Percentiles rank a stretch among this genome's conserved stretches.
Evolutionary conservation across 2,113 vertebrate species (phyloP).

Genomic region (Nothobranchius kuhntae): DNA sequence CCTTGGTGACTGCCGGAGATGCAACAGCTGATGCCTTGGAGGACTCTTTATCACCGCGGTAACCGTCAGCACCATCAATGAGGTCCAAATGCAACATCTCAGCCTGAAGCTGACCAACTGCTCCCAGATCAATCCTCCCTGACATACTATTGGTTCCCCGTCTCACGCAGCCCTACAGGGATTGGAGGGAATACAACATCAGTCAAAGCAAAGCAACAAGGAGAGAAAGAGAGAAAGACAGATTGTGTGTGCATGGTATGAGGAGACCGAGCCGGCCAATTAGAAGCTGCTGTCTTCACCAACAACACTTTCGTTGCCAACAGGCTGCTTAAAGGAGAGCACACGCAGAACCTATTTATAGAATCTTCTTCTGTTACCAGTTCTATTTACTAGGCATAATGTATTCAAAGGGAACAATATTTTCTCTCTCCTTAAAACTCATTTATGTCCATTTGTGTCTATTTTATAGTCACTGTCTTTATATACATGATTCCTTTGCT

Average conservation of each 20-base stretch:
- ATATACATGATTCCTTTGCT: neutral
- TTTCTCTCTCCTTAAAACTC: neutral
- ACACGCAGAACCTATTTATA: constrained; percentile 4
- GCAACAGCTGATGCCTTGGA: constrained; percentile 65
- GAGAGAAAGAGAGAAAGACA: constrained; percentile 11
- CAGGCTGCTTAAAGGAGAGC: constrained; percentile 23
- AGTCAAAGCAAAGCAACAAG: constrained; percentile 34
- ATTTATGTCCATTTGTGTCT: neutral
- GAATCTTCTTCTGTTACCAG: constrained; percentile 4
- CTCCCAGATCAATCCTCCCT: constrained; percentile 81
- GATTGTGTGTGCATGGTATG: constrained; percentile 43
- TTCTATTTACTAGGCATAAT: constrained; percentile 11
- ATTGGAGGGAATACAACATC: constrained; percentile 60
- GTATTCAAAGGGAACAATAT: neutral
- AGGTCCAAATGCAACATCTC: constrained; percentile 95
- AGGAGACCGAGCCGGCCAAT: constrained; percentile 67
- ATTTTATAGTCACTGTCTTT: neutral
- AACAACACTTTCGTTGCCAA: constrained; percentile 47
- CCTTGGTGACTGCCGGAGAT: constrained; percentile 66
- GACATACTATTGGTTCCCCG: constrained; percentile 81
- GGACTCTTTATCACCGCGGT: constrained; percentile 77
- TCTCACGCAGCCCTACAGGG: constrained; percentile 84
- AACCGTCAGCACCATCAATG: constrained; percentile 87
- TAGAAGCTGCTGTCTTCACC: constrained; percentile 54
- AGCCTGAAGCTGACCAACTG: constrained; percentile 87